Conservation (phyloP, 2,113 vertebrate species). For the Beaufortia kweichowensis region DNA sequence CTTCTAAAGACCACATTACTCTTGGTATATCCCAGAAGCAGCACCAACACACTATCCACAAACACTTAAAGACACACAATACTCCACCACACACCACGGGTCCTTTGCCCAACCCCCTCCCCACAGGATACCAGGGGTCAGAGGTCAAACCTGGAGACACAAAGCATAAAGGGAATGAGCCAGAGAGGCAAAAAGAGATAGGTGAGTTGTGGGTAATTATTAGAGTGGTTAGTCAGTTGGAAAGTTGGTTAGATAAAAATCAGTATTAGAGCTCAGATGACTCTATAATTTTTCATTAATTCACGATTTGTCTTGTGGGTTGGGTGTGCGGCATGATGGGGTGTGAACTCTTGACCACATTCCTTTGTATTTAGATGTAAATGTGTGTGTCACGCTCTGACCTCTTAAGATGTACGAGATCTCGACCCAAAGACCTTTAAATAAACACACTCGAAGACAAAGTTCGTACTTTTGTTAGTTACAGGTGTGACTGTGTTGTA, state of each 20-base stretch:
- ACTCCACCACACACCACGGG: conserved; percentile 17
- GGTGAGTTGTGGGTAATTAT: conserved; percentile 58
- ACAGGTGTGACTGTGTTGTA: not conserved
- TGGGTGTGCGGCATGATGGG: not conserved
- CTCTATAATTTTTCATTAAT: not conserved
- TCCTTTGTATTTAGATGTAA: conserved; percentile 48
- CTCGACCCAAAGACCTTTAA: conserved; percentile 14
- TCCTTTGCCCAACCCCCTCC: conserved; percentile 54
- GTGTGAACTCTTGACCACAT: conserved; percentile 48
- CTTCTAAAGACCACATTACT: conserved; percentile 19
- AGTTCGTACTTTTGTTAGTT: not conserved
- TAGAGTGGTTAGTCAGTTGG: not conserved
- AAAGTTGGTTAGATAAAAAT: conserved; percentile 20
- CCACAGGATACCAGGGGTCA: conserved; percentile 48
- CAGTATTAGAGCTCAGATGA: not conserved
- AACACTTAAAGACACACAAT: conserved; percentile 21
- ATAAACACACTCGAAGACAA: conserved; percentile 13
- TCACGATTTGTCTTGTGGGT: not conserved
- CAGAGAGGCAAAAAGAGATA: conserved; percentile 51
- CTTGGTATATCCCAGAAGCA: conserved; percentile 16
- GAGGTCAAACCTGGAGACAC: conserved; percentile 43
- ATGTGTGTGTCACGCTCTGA: conserved; percentile 34
- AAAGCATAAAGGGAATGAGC: conserved; percentile 50
- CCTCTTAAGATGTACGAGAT: conserved; percentile 33
- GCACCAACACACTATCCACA: conserved; percentile 7